These are phyloP conservation scores for Chymomyza caudatula DNA, from an alignment of 2,888 invertebrate species.

Conservation along the genomic window DNA sequence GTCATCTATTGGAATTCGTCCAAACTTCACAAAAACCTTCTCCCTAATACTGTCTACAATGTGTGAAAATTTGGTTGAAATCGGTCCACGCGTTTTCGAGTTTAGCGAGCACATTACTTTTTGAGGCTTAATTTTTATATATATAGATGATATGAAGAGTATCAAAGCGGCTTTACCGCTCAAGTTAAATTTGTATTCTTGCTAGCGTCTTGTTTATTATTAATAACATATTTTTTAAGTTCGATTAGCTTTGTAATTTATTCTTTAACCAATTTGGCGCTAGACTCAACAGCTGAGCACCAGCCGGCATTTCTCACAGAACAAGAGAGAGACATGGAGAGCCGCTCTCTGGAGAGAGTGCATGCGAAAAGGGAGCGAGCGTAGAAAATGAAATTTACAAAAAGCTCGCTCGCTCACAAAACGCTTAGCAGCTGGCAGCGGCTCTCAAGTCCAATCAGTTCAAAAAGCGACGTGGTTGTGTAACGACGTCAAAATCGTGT, in stretches of 20 bases:
- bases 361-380: not conserved
- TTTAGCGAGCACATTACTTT: too few species aligned
- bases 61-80: too few species aligned
- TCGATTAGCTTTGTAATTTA: slow-evolving; percentile 8
- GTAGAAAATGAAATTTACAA: not conserved
- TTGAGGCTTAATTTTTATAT: too few species aligned
- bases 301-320: slow-evolving; percentile 32
- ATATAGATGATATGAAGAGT: not conserved
- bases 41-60: too few species aligned
- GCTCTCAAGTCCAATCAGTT: slow-evolving; percentile 51
- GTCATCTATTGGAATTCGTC: too few species aligned
- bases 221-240: not conserved
- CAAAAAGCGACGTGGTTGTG: slow-evolving; percentile 75
- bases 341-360: too few species aligned
- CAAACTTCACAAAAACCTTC: too few species aligned
- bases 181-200: not conserved
- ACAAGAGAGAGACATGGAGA: not conserved
- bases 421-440: slow-evolving; percentile 4
- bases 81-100: too few species aligned
- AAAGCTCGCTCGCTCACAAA: slow-evolving; percentile 40
- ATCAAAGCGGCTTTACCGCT: not conserved
- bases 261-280: slow-evolving; percentile 31
- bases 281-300: slow-evolving; percentile 49
- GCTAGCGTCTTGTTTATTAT: not conserved
- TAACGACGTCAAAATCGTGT: slow-evolving; percentile 60